Evolutionary conservation across 2,888 invertebrate species (phyloP).

Genomic region (Parthenolecanium corni): DNA sequence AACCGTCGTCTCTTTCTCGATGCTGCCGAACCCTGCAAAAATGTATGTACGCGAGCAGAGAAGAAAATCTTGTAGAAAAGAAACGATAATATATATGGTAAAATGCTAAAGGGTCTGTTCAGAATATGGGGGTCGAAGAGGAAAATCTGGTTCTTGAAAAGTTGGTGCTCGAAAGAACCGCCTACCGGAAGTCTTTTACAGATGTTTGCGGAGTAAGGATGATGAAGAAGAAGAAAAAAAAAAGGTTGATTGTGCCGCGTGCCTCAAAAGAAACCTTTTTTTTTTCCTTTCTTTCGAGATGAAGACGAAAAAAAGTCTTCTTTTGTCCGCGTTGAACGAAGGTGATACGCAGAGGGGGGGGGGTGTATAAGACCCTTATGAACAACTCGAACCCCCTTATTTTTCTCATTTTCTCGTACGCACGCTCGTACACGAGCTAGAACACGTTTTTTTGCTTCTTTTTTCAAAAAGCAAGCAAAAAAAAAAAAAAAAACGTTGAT

Average conservation of each 20-base stretch:
- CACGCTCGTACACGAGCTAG: neutral
- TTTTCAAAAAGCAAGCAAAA: too few relatives aligned
- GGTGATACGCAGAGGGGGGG: neutral
- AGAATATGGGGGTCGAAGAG: too few relatives aligned
- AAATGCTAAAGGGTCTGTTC: constrained; percentile 4
- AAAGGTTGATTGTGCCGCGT: constrained; percentile 16
- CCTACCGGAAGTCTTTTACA: constrained; percentile 27
- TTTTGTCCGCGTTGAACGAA: neutral
- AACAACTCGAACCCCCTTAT: neutral
- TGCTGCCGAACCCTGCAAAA: neutral
- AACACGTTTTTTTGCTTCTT: neutral
- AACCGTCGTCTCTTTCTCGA: neutral
- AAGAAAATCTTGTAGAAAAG: neutral
- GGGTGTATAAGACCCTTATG: neutral
- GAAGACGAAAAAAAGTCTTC: neutral
- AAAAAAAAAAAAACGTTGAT: too few relatives aligned
- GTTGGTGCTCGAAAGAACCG: constrained; percentile 10
- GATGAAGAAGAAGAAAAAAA: neutral
- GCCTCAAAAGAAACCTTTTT: constrained; percentile 3
- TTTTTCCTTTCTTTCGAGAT: too few relatives aligned
- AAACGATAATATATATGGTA: too few relatives aligned
- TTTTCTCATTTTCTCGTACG: neutral
- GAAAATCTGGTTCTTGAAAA: neutral
- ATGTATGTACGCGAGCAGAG: too few relatives aligned
- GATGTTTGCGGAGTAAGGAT: too few relatives aligned